Evolutionary conservation across 2,888 invertebrate genomes (phyloP), one percentile per base, ranked within the genome.

Genomic region (Venustoraphidia nigricollis): DNA sequence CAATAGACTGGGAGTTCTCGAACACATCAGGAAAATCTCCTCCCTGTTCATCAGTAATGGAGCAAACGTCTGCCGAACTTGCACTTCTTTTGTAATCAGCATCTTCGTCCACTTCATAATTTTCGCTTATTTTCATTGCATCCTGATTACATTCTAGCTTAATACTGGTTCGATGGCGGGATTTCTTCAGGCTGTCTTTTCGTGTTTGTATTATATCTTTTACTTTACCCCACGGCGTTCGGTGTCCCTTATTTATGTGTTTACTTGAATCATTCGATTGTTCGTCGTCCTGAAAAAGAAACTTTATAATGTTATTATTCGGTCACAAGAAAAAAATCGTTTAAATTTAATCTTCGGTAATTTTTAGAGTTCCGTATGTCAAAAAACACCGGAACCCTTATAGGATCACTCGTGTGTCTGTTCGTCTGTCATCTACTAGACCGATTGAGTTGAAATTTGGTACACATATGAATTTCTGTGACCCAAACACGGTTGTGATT

Each of bases 161-260:
- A 8, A 59, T 58, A 46, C 63, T 64, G 13, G 65, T 54, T 35
- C 65, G 54, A 51, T 62, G 60, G 47, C 72, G 67, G 59, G 73
- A 73, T 63, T 76, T 75, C 65, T 79, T 77, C 49, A 79, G 72
- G 13, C 81, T 79, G 53, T 81, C 81, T 52, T 77, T 73, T 46
- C 79, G 72, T 0, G 81, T 80, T 59, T 83, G 81, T 52, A 85
- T 81, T 49, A 85, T 84, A 58, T 82, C 81, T 53, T 83, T 79
- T 70, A 86, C 81, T 64, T 83, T 81, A 1, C 79, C 79, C 84
- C 85, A 85, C 0, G 83, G 79, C n/a, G 79, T 81, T 60, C 78
- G 79, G 62, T 73, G 72, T 10, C 70, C 65, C 53, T 75, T 75
- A 56, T 72, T 71, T 2, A 71, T 34, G 43, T 43, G 43, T 11